These are phyloP conservation scores for Xenops minutus DNA, from an alignment of 2,797 vertebrate genomes.

Conservation along the genomic window DNA sequence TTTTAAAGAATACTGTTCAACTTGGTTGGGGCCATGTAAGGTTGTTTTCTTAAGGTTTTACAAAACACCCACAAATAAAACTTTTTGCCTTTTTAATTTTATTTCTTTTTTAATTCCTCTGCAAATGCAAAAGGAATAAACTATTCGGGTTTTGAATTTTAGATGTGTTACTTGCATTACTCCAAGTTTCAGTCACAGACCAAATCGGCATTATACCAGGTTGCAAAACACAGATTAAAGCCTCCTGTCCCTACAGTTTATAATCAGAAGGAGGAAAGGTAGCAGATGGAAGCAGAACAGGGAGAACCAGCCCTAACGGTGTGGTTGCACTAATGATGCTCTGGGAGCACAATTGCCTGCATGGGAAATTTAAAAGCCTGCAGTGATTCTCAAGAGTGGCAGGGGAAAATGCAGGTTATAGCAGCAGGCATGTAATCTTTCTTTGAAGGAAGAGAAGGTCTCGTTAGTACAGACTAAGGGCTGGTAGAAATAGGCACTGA, in stretches of 20 bases:
- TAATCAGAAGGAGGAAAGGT: background rate
- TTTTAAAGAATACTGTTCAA: background rate
- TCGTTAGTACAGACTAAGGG: background rate
- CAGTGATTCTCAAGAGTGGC: background rate
- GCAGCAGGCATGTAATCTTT: background rate
- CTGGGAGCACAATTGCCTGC: background rate
- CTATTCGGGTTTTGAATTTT: background rate
- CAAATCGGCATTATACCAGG: background rate
- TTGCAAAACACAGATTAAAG: background rate
- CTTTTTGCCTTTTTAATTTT: background rate
- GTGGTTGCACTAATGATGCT: background rate
- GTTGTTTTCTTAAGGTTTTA: slow-evolving; percentile 14
- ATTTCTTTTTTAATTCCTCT: background rate
- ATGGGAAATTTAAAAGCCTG: background rate
- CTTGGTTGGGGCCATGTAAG: background rate
- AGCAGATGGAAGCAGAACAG: background rate
- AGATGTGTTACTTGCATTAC: background rate
- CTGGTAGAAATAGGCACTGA: background rate
- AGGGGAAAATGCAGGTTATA: background rate
- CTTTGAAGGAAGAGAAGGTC: background rate
- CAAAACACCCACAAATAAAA: background rate
- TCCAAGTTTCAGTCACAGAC: background rate
- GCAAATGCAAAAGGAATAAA: background rate
- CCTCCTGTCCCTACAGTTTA: background rate
- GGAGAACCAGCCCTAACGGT: background rate